Evolutionary conservation across 2,888 invertebrate genomes (phyloP).

Genomic region (Oxytorus armatus): DNA sequence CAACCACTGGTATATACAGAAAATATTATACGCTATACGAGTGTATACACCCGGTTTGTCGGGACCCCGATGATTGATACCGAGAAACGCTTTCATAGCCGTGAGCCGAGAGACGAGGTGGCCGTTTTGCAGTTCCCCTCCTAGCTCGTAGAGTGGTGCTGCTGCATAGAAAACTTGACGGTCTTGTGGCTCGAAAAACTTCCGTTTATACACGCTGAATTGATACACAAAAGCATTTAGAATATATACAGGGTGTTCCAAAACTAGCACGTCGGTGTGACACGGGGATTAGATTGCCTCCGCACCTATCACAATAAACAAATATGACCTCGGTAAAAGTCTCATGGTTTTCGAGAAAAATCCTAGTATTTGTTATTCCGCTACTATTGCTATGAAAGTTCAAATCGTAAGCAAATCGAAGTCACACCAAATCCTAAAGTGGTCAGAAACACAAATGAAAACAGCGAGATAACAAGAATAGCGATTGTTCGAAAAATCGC

Average conservation of each 20-base stretch:
- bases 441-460: no score
- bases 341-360: no score
- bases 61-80: slow-evolving; percentile 71
- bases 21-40: slow-evolving; percentile 2
- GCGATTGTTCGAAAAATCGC: no score
- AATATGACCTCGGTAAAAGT: no score
- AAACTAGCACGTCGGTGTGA: no score
- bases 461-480: no score
- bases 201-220: slow-evolving; percentile 58
- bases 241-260: neutral
- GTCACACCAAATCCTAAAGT: no score
- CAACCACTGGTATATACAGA: slow-evolving; percentile 31
- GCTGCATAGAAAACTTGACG: slow-evolving; percentile 15
- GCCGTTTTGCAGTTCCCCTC: slow-evolving; percentile 55
- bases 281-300: no score
- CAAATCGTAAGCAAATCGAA: no score
- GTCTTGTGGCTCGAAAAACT: slow-evolving; percentile 50
- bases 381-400: no score
- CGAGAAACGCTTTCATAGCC: slow-evolving; percentile 74
- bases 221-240: slow-evolving; percentile 63
- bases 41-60: slow-evolving; percentile 52
- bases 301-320: no score
- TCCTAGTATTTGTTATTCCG: no score
- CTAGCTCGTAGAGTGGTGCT: slow-evolving; percentile 34
- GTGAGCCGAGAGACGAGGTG: slow-evolving; percentile 53